Base-by-base conservation (phyloP, 2,888 invertebrate species). In the Drosophila limbata region DNA sequence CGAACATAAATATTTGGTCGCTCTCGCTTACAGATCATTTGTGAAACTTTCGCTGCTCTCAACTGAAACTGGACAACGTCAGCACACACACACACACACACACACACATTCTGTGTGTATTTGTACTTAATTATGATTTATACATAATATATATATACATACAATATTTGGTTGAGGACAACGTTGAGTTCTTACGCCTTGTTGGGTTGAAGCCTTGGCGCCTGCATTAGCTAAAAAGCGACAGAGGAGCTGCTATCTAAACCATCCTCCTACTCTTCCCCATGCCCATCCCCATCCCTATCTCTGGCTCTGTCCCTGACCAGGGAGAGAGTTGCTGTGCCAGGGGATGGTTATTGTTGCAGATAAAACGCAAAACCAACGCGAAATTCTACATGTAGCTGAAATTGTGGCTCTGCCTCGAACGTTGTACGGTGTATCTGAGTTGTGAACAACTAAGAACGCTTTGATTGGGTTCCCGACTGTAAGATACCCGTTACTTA, bases 81-180 rank as follows among this genome's bases (percentile, higher is more conserved):
- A 56, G 35, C 45, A 48, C 4, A 15, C 15, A 45, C n/a, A 59
- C 48, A 70, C 40, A 65, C 59, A 61, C 61, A 56, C 21, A 31
- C 53, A 56, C 44, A 56, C 47, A 66, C 56, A 55, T 55, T 42
- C 28, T 55, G 64, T 73, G 55, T 74, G 64, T 77, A 70, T 79
- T 77, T 80, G 79, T 77, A 66, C 82, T 77, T 82, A 82, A 82
- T 82, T 82, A 82, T 82, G 81, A 82, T 82, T 82, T 82, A 82
- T 82, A 79, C 67, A 81, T 69, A 78, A 70, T 59, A 64, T 47
- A 76, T 72, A 63, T 53, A 57, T 35, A 31, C 42, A 75, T 61
- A 63, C 21, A 57, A 40, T 15, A 60, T 70, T 39, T 47, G 62
- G n/a, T n/a, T 15, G 45, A 25, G 45, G 35, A 57, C 55, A 59